Evolutionary conservation across 2,888 invertebrate species (phyloP).

Genomic region (Bedellia somnulentella): DNA sequence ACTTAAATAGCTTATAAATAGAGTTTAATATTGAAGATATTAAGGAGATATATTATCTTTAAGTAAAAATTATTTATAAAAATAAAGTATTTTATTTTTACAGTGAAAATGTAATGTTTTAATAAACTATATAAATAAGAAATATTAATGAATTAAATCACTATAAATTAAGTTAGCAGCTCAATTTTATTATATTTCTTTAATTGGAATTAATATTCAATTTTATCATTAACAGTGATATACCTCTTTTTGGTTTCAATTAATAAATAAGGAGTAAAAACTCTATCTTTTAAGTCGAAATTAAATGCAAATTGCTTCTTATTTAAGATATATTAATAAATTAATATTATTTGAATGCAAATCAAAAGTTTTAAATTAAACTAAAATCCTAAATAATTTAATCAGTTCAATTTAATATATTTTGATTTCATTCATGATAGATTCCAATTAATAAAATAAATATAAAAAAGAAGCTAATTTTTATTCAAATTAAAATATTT

Average conservation of each 20-base stretch:
- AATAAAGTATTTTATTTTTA: conserved; percentile 54
- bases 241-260: conserved; percentile 65
- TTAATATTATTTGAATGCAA: conserved; percentile 40
- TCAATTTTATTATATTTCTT: conserved; percentile 54
- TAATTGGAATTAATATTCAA: conserved; percentile 67
- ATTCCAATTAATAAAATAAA: conserved; percentile 52
- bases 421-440: conserved; percentile 44
- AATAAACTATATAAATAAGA: too few species aligned
- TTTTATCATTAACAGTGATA: conserved; percentile 72
- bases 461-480: conserved; percentile 40
- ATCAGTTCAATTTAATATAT: conserved; percentile 42
- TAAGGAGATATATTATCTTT: conserved; percentile 27
- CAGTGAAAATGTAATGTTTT: conserved; percentile 69
- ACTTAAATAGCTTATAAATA: conserved; percentile 37
- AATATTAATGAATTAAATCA: conserved; percentile 48
- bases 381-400: too few species aligned
- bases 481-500: conserved; percentile 24
- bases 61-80: conserved; percentile 28
- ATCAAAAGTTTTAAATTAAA: conserved; percentile 42
- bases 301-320: conserved; percentile 57
- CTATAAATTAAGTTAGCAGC: conserved; percentile 68
- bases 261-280: too few species aligned
- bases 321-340: conserved; percentile 54
- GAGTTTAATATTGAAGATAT: conserved; percentile 43
- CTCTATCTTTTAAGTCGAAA: conserved; percentile 47